Evolutionary conservation across 2,797 vertebrate genomes (phyloP).

Genomic region (Eulemur rubriventer): DNA sequence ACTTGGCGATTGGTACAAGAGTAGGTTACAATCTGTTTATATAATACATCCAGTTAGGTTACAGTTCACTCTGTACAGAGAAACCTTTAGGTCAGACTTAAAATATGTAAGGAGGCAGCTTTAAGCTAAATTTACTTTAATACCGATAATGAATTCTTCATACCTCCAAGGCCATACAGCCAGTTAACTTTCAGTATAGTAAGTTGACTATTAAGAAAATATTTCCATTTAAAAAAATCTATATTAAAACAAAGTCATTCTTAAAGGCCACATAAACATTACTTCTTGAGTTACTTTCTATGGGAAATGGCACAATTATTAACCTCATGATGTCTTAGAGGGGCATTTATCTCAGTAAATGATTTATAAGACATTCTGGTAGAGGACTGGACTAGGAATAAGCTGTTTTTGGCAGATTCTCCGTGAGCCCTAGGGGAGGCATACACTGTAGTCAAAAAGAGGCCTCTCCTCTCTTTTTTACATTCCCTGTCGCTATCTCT

Average conservation of each 20-base stretch:
- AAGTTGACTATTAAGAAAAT: constrained; percentile 31
- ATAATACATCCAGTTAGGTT: not conserved
- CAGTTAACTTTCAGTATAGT: not conserved
- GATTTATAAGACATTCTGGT: not conserved
- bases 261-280: not conserved
- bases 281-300: not conserved
- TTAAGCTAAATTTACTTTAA: not conserved
- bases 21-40: no score
- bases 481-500: not conserved
- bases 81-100: not conserved
- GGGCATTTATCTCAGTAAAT: not conserved
- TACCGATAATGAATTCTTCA: not conserved
- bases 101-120: not conserved
- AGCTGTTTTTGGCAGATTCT: not conserved
- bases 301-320: not conserved
- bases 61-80: not conserved
- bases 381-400: not conserved
- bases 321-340: not conserved
- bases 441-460: not conserved
- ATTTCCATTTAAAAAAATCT: constrained; percentile 4
- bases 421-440: not conserved
- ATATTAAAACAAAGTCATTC: not conserved
- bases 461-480: not conserved
- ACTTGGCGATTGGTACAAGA: no score
- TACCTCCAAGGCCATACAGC: not conserved